Conservation (phyloP, 92 coral and sea anemone species). For the Actinostola sp. region DNA sequence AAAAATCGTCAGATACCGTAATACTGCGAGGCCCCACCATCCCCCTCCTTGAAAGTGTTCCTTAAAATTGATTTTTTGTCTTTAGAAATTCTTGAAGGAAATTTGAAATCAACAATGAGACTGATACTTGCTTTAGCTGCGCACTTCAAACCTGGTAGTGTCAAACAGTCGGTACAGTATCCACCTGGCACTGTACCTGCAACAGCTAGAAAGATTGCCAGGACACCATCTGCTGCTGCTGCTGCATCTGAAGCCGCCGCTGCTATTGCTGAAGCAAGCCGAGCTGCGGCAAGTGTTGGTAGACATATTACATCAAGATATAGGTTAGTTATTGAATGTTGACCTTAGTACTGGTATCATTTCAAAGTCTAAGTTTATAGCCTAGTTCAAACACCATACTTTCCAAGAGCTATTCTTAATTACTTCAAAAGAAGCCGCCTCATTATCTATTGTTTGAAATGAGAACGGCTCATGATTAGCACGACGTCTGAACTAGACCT, state of each 20-base stretch:
- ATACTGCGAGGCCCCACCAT: too few species aligned
- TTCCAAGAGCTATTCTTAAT: too few species aligned
- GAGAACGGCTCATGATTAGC: too few species aligned
- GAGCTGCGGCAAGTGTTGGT: slow-evolving; percentile 97
- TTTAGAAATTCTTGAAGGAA: slow-evolving; percentile 92
- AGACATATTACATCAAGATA: slow-evolving; percentile 71
- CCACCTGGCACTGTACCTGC: slow-evolving; percentile 45
- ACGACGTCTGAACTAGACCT: too few species aligned
- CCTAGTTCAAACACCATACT: too few species aligned
- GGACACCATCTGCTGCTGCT: slow-evolving; percentile 97
- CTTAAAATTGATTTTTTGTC: neutral
- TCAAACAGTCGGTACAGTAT: slow-evolving; percentile 63
- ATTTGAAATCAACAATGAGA: slow-evolving; percentile 91
- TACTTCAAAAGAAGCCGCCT: too few species aligned
- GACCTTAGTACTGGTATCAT: too few species aligned
- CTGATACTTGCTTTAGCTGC: slow-evolving; percentile 95
- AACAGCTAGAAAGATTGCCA: slow-evolving; percentile 61
- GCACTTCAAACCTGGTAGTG: slow-evolving; percentile 98
- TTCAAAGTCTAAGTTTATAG: too few species aligned
- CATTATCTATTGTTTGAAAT: too few species aligned
- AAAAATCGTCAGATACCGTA: too few species aligned
- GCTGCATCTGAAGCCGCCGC: slow-evolving; percentile 99
- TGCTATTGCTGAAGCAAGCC: slow-evolving; percentile 93
- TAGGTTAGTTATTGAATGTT: slow-evolving; percentile 68
- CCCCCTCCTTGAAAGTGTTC: neutral